Conservation (phyloP, 2,888 invertebrate species). For the Melanargia galathea region DNA sequence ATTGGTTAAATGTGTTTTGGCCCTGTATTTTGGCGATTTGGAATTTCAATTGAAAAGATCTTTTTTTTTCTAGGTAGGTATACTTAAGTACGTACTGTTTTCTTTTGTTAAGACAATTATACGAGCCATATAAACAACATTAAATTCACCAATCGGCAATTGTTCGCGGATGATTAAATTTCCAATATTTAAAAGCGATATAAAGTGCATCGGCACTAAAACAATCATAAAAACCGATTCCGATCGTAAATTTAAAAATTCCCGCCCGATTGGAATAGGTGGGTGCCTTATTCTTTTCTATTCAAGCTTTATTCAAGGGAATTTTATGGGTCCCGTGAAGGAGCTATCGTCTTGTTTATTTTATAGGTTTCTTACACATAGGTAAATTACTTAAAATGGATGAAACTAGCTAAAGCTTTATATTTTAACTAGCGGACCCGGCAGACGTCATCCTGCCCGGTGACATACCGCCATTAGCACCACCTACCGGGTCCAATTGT, state of each 20-base stretch:
- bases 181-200: conserved; percentile 62
- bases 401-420: too few species aligned
- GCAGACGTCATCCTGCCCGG: too few species aligned
- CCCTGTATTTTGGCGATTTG: too few species aligned
- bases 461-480: too few species aligned
- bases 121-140: conserved; percentile 19
- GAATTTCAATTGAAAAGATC: too few species aligned
- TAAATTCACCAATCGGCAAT: conserved; percentile 37
- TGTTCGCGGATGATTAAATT: conserved; percentile 56
- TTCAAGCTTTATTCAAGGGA: conserved; percentile 50
- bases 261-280: conserved; percentile 51
- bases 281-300: conserved; percentile 29
- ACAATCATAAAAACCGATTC: conserved; percentile 65
- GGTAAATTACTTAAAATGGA: conserved; percentile 30
- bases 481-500: too few species aligned
- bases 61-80: too few species aligned
- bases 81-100: not conserved
- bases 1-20: too few species aligned
- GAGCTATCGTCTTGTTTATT: conserved; percentile 51
- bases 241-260: conserved; percentile 64
- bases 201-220: conserved; percentile 58
- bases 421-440: too few species aligned
- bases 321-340: conserved; percentile 48
- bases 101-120: not conserved
- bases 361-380: conserved; percentile 42